Evolutionary conservation across 2,113 vertebrate genomes (phyloP), one percentile per base, ranked within the genome.

Genomic region (Sardina pilchardus): DNA sequence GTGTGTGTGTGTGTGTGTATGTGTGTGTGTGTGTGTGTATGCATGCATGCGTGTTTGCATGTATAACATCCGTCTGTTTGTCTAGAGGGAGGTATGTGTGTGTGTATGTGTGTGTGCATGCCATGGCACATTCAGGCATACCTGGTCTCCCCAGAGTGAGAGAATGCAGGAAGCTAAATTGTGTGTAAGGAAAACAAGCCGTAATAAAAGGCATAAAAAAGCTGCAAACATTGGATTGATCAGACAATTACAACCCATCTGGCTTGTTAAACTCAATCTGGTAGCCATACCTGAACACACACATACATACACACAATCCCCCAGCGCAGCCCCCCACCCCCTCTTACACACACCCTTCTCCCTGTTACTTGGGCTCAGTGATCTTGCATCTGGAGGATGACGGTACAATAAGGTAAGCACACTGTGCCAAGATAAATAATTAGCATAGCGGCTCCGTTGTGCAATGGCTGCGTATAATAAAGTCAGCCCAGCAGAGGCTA

Each of bases 201-300:
- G 93, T 98, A 97, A 97, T 93, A 94, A 95, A 97, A 97, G 93
- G 94, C 96, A 97, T 98, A 97, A 97, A 97, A 63, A 96, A 92
- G 95, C 95, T 95, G 95, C 95, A 98, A 98, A 99, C 96, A 98
- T 95, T 96, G 96, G 95, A 97, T 96, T 97, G 96, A 97, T 97
- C 96, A 96, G 95, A 97, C 96, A 95, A 98, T 99, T 98, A 99
- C 93, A 96, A 96, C 92, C 97, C 97, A 98, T 97, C 98, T 99
- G 97, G 97, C 96, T 96, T 97, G 97, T 99, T 98, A 99, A 98
- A 97, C 92, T 93, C 98, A 98, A 99, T 97, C 97, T 99, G 97
- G 94, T 97, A 94, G 94, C 93, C 93, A 91, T 91, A 92, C 91
- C 88, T 92, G 92, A 93, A 93, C 92, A 89, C 90, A 89, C 91